Conservation (phyloP, 2,797 vertebrate genomes). For the Masticophis lateralis region DNA sequence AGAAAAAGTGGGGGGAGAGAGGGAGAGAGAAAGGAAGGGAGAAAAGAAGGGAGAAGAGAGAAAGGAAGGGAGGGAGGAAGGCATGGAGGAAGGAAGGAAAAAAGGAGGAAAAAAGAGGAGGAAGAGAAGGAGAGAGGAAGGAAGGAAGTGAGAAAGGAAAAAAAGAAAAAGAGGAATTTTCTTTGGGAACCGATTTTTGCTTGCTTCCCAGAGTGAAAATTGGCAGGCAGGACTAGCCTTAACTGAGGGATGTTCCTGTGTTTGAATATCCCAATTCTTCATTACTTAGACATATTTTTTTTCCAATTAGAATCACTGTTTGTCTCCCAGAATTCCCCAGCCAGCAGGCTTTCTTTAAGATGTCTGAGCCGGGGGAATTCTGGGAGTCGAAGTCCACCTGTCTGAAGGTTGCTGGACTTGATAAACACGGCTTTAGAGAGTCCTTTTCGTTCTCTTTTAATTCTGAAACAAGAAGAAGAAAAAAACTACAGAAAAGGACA, state of each 20-base stretch:
- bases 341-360: too few species aligned
- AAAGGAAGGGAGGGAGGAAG: too few species aligned
- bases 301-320: neutral
- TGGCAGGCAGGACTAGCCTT: neutral
- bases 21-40: too few species aligned
- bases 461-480: too few species aligned
- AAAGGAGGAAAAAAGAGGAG: too few species aligned
- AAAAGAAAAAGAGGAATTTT: too few species aligned
- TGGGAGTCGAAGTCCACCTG: neutral
- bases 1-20: too few species aligned
- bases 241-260: neutral
- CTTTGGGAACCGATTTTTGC: too few species aligned
- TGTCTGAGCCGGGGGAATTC: neutral
- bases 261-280: neutral
- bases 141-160: too few species aligned
- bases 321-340: neutral
- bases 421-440: neutral
- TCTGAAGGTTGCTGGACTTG: neutral
- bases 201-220: neutral
- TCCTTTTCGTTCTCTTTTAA: neutral
- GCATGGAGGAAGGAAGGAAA: too few species aligned
- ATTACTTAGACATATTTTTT: neutral
- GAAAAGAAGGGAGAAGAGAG: too few species aligned
- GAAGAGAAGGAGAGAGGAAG: too few species aligned
- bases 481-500: neutral